phyloP scores from a whole-genome alignment of 2,797 vertebrate genomes.

The Pipistrellus pipistrellus region DNA sequence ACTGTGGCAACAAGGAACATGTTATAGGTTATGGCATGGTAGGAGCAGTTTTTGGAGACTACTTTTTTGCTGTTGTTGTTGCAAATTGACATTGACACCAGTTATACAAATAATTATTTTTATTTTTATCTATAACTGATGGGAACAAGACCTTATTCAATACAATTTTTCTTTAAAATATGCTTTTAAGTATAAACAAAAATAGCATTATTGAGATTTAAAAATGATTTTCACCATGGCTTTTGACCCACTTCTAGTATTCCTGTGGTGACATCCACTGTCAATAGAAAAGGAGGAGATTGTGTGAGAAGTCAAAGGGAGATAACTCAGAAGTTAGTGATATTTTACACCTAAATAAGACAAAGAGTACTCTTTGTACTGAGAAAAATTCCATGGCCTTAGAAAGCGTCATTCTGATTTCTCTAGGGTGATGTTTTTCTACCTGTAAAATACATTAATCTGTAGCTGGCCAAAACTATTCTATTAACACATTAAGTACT shows the following conservation, averaged over 20 bases:
- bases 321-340: not conserved
- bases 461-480: not conserved
- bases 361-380: not conserved
- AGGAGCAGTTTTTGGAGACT: not conserved
- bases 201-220: not conserved
- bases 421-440: not conserved
- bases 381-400: not conserved
- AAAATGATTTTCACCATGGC: not conserved
- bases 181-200: not conserved
- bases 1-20: not conserved
- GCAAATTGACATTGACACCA: not conserved
- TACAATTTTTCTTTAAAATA: not conserved
- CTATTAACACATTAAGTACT: not conserved
- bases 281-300: not conserved
- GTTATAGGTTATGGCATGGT: not conserved
- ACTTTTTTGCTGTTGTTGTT: not conserved
- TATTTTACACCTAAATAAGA: not conserved
- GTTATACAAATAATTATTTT: conserved; percentile 9
- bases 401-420: conserved; percentile 10
- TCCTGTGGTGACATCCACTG: not conserved
- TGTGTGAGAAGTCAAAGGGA: not conserved
- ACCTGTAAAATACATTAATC: not conserved
- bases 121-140: not conserved
- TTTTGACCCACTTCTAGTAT: not conserved
- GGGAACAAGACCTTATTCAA: not conserved